Percentiles rank a stretch among this genome's conserved stretches.
Conservation (phyloP, 2,113 vertebrate genomes). For the Ptyas mucosa region DNA sequence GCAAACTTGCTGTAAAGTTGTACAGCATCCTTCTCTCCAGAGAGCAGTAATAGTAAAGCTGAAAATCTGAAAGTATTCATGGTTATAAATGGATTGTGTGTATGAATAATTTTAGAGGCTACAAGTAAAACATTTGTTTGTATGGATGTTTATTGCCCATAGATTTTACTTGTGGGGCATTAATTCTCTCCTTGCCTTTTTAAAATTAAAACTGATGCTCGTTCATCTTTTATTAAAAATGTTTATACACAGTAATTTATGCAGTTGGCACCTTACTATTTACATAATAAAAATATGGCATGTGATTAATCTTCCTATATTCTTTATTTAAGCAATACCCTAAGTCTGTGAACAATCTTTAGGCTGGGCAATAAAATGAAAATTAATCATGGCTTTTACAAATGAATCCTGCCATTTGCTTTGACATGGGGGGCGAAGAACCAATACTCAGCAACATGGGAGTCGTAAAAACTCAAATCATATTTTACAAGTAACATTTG, state of each 20-base stretch:
- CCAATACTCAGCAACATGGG: constrained; percentile 4
- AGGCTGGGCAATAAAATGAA: constrained; percentile 43
- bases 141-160: constrained; percentile 49
- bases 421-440: not conserved
- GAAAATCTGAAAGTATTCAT: constrained; percentile 18
- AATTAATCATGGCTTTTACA: constrained; percentile 58
- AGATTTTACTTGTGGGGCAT: constrained; percentile 32
- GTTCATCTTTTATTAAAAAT: constrained; percentile 51
- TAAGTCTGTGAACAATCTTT: constrained; percentile 40
- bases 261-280: constrained; percentile 33
- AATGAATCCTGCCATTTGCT: constrained; percentile 29
- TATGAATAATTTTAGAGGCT: constrained; percentile 43
- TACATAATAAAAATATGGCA: constrained; percentile 49
- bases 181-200: constrained; percentile 33
- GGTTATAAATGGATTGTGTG: constrained; percentile 41
- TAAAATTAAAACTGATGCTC: constrained; percentile 53
- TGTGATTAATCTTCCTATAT: constrained; percentile 49
- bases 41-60: constrained; percentile 46
- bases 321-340: constrained; percentile 17
- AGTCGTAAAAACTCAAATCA: constrained; percentile 30
- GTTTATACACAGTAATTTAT: constrained; percentile 47
- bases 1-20: constrained; percentile 45
- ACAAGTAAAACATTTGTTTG: constrained; percentile 44
- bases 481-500: constrained; percentile 29
- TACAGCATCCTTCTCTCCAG: constrained; percentile 30